Base-by-base conservation (phyloP, 1,140 invertebrate species). In the Hesperophylax magnus region DNA sequence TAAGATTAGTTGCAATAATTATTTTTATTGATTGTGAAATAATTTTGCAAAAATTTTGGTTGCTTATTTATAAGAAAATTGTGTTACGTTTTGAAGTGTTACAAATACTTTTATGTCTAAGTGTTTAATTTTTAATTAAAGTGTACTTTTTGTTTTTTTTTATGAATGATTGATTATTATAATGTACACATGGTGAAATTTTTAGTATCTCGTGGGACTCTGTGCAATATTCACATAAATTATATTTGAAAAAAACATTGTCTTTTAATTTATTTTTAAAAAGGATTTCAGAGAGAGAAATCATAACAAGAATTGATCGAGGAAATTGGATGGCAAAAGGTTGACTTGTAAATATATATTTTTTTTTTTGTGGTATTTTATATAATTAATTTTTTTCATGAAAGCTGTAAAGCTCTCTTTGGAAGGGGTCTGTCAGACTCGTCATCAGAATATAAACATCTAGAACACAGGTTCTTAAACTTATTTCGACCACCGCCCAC, bases 171-270 rank as follows among this genome's bases (percentile, higher is more conserved):
- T 52, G n/a, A 20, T 71, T 71, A 67, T 67, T 67, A 47, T 14
- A 47, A 47, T 47, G 39, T 47, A 65, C 67, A 71, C 39, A 24
- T 18, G 18, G 18, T 52, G 39, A 39, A 71, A 71, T 71, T 52
- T 71, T 75, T 8, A 31, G 71, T 27, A 75, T 27, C 71, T 75
- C 22, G 31, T 75, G 71, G 71, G 71, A 75, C 56, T 74, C 27
- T 74, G 71, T 75, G 71, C 71, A 75, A 75, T 75, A 75, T 18
- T 75, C 52, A 75, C 27, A 75, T 75, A 56, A 75, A 75, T 56
- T 75, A 75, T 75, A 58, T 56, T 75, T 75, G 71, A 56, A 58
- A 75, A n/a, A 69, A 58, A 39, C 14, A 67, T 47, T 47, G 39
- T 47, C 2, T 47, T 47, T 47, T 47, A 14, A 47, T 47, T 47